Evolutionary conservation across 2,113 vertebrate species (phyloP), one percentile per base, ranked within the genome.

Genomic region (Tinamus guttatus): DNA sequence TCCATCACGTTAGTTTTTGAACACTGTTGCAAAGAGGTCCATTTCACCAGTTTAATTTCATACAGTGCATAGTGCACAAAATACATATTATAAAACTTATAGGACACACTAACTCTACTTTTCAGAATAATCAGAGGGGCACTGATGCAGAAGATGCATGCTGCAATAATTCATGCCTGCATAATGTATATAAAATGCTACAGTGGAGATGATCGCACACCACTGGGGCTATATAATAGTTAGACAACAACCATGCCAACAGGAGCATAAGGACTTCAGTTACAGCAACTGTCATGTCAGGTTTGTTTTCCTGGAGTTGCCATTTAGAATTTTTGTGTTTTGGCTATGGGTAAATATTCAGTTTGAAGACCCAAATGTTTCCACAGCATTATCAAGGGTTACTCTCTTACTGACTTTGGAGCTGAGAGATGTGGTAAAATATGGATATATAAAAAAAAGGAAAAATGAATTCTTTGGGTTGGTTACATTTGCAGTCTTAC

Each of bases 81-180:
- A 71, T 16, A 62, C 40, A 12, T 36, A n/a, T 30, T 81, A 75
- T 41, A 40, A 79, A 14, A 3, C 34, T 43, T 85, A 21, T 3
- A 63, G 36, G 12, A 7, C 69, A 45, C 4, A 14, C 32, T 76
- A 59, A 43, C 9, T 81, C 7, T 54, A 41, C 13, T 79, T 12
- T 21, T 63, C 43, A 77, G 28, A 75, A 69, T 78, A 76, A 85
- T 83, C 49, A 38, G 30, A 60, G 75, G 12, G 85, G 22, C 60
- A 63, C 8, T 69, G 76, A 85, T 74, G 75, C 60, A 85, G 63
- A 90, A 85, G 91, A 68, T 18, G 54, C 38, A 41, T 75, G 51
- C 60, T 85, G 79, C 76, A 87, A 87, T 83, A 87, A 85, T 83
- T 87, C 81, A 41, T 85, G 89, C 24, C 45, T 67, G 32, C 5